Evolutionary conservation across 2,113 vertebrate genomes (phyloP).

Genomic region (Cisticola juncidis): DNA sequence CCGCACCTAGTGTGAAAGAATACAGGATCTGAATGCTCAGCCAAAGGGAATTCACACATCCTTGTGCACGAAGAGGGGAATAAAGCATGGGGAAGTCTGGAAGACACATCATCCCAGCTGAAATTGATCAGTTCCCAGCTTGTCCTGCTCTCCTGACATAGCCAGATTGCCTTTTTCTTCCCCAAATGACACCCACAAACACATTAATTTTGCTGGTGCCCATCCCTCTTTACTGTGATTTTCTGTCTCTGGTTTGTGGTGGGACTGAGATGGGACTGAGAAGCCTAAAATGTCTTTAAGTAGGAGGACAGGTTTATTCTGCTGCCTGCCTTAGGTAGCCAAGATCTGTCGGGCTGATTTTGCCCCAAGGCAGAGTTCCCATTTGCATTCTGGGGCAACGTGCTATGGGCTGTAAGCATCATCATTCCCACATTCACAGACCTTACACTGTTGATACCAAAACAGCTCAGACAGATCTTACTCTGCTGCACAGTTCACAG

Average conservation of each 20-base stretch:
- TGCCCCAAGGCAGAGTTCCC: background rate
- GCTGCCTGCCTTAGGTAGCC: background rate
- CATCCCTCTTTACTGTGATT: background rate
- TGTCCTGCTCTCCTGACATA: background rate
- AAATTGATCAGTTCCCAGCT: background rate
- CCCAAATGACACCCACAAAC: background rate
- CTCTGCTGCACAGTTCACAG: background rate
- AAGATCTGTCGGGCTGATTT: background rate
- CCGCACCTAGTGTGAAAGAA: background rate
- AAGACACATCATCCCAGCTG: background rate
- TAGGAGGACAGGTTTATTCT: background rate
- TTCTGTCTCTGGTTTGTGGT: background rate
- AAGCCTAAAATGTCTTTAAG: background rate
- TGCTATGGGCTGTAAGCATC: rapidly evolving
- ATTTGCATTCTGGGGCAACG: background rate
- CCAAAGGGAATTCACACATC: background rate
- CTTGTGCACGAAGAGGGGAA: background rate
- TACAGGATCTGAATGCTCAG: background rate
- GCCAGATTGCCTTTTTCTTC: background rate
- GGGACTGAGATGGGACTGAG: background rate
- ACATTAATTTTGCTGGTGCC: background rate
- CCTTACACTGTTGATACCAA: background rate
- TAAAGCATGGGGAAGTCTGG: background rate
- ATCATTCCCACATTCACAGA: background rate
- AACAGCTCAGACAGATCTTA: background rate